These are phyloP conservation scores for Misgurnus anguillicaudatus DNA, from an alignment of 2,113 vertebrate species.

Conservation along the genomic window DNA sequence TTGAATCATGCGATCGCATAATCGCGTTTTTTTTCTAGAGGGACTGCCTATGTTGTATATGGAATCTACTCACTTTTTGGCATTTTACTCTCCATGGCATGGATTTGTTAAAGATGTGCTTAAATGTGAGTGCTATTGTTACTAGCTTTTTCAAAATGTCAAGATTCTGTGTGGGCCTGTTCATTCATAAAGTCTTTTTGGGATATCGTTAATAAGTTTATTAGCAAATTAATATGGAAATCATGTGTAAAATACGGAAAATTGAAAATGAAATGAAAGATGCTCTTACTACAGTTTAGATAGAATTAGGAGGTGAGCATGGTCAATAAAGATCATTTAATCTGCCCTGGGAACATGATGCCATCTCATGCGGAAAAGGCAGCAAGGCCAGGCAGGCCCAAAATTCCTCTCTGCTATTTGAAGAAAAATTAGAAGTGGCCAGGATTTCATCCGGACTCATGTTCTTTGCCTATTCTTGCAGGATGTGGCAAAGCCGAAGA, in stretches of 20 bases:
- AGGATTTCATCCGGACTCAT: slow-evolving; percentile 27
- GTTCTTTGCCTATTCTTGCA: slow-evolving; percentile 23
- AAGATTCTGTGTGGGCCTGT: too few relatives aligned
- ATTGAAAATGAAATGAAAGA: background rate
- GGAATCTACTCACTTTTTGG: too few relatives aligned
- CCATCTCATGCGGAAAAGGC: slow-evolving; percentile 62
- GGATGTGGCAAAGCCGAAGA: background rate
- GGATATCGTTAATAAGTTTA: too few relatives aligned
- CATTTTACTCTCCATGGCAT: too few relatives aligned
- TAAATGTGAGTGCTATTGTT: too few relatives aligned
- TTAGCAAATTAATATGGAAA: background rate
- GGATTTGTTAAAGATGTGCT: too few relatives aligned
- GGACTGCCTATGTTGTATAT: too few relatives aligned
- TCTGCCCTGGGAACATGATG: slow-evolving; percentile 61
- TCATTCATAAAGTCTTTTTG: too few relatives aligned
- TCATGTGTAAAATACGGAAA: background rate
- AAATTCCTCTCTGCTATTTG: slow-evolving; percentile 56
- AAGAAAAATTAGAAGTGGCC: slow-evolving; percentile 15
- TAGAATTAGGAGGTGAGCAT: background rate
- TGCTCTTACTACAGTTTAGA: background rate
- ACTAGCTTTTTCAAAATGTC: too few relatives aligned
- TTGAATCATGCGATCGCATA: too few relatives aligned
- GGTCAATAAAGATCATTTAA: background rate
- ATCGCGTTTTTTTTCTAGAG: too few relatives aligned
- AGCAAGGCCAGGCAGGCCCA: slow-evolving; percentile 69